A percentile compares a stretch with the other conserved stretches of the same genome.
Evolutionary conservation across 2,888 invertebrate species (phyloP).

Genomic region (Rhagonycha lutea): DNA sequence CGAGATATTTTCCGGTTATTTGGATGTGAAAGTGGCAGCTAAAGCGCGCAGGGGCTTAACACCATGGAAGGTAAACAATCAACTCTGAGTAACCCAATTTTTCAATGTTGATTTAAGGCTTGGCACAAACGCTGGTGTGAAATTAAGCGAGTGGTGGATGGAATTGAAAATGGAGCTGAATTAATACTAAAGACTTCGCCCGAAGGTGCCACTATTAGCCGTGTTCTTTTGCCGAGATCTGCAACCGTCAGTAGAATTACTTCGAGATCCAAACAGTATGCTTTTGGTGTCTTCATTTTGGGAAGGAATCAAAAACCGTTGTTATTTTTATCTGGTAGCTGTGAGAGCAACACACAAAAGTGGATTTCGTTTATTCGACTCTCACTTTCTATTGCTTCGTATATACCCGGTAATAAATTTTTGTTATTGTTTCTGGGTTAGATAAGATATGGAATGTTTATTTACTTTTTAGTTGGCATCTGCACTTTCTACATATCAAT

Average conservation of each 20-base stretch:
- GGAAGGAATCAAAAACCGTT: conserved; percentile 64
- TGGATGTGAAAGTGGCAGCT: conserved; percentile 67
- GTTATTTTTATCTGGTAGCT: conserved; percentile 66
- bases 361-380: conserved; percentile 71
- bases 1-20: conserved; percentile 60
- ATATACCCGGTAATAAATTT: conserved; percentile 46
- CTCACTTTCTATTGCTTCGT: conserved; percentile 55
- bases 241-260: conserved; percentile 67
- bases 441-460: neutral
- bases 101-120: conserved; percentile 52
- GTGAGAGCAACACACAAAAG: conserved; percentile 66
- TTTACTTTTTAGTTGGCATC: conserved; percentile 51
- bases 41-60: conserved; percentile 64
- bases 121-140: conserved; percentile 72
- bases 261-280: conserved; percentile 68
- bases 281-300: conserved; percentile 69
- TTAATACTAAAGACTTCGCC: conserved; percentile 61
- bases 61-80: conserved; percentile 63
- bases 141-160: conserved; percentile 61
- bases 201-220: conserved; percentile 50
- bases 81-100: neutral
- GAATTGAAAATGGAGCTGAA: conserved; percentile 59
- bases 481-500: conserved; percentile 65
- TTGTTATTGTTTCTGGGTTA: neutral
- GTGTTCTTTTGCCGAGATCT: conserved; percentile 62